Evolutionary conservation across 2,888 invertebrate species (phyloP).

Genomic region (Rhogogaster chlorosoma): DNA sequence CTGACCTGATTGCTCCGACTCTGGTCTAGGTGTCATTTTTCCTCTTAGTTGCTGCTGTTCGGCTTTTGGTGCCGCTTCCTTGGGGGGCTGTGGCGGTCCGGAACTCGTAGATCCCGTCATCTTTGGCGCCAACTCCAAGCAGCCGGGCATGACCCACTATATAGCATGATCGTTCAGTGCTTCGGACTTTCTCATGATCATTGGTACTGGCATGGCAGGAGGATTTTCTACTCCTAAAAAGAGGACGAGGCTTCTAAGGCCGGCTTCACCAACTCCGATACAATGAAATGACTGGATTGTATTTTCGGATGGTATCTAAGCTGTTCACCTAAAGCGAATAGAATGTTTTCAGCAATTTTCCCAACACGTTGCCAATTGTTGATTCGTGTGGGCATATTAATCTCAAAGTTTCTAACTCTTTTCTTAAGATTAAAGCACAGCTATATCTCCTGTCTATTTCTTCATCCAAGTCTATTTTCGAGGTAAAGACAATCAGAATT

Average conservation of each 20-base stretch:
- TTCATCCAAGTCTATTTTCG: background rate
- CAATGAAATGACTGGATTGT: background rate
- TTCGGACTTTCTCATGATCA: slow-evolving; percentile 9
- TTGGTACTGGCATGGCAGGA: background rate
- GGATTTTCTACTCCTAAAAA: background rate
- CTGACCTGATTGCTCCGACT: slow-evolving; percentile 69
- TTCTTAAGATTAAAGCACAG: background rate
- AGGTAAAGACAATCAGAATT: background rate
- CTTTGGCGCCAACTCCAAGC: slow-evolving; percentile 66
- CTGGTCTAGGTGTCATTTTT: slow-evolving; percentile 69
- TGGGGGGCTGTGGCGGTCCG: slow-evolving; percentile 68
- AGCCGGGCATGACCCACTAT: slow-evolving; percentile 69
- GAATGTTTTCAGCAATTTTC: background rate
- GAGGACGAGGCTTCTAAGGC: background rate
- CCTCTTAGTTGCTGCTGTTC: slow-evolving; percentile 60
- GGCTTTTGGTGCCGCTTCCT: slow-evolving; percentile 76
- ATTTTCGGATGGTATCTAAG: background rate
- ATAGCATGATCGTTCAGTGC: slow-evolving; percentile 57
- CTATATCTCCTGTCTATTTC: background rate
- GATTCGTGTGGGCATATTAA: too few species aligned
- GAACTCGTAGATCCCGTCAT: slow-evolving; percentile 71
- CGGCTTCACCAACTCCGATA: background rate
- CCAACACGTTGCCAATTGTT: background rate
- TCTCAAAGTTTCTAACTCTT: background rate
- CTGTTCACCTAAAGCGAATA: background rate